Conservation (phyloP, 2,888 invertebrate genomes). For the Drosophila atroscutellata region DNA sequence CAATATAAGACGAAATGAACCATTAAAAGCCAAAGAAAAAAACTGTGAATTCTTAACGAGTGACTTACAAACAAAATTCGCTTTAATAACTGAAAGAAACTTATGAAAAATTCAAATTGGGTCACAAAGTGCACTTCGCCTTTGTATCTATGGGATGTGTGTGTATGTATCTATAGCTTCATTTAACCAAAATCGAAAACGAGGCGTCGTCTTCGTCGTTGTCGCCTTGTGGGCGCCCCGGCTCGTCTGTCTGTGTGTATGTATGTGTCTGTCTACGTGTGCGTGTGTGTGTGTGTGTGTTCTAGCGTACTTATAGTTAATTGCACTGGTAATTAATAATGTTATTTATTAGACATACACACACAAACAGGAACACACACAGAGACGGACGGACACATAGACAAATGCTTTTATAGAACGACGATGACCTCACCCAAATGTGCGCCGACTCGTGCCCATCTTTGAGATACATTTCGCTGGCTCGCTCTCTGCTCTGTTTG, state of each 20-base stretch:
- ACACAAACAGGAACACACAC: slow-evolving; percentile 33
- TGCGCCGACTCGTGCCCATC: slow-evolving; percentile 69
- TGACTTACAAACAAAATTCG: slow-evolving; percentile 53
- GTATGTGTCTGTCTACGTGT: slow-evolving; percentile 2
- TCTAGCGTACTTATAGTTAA: slow-evolving; percentile 76
- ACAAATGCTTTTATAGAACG: slow-evolving; percentile 42
- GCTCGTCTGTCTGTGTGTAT: slow-evolving; percentile 13
- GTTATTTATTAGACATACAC: slow-evolving; percentile 78
- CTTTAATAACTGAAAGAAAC: slow-evolving; percentile 61
- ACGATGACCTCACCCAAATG: slow-evolving; percentile 81
- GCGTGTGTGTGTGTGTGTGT: slow-evolving; percentile 19
- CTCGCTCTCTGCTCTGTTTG: slow-evolving; percentile 36
- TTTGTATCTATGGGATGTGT: slow-evolving; percentile 2
- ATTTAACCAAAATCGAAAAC: slow-evolving; percentile 34
- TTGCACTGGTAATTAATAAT: slow-evolving; percentile 81
- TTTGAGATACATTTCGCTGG: slow-evolving; percentile 45
- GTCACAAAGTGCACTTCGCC: slow-evolving; percentile 70
- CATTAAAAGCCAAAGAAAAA: slow-evolving; percentile 37
- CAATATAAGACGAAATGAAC: slow-evolving; percentile 62
- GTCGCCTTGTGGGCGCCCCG: slow-evolving; percentile 47
- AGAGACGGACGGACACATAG: background rate
- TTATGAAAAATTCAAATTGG: slow-evolving; percentile 66
- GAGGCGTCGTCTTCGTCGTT: slow-evolving; percentile 39
- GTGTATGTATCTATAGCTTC: slow-evolving; percentile 20
- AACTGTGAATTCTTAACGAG: slow-evolving; percentile 30